Conservation (phyloP, 2,113 vertebrate species). For the rat (Rattus norvegicus) region GRCr8 NC_086026.1:80567501-80568000, state of each 20-base stretch:
- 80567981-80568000: neutral
- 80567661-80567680: neutral
- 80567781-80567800: neutral
- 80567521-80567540: neutral
- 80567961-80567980: neutral
- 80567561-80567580: neutral
- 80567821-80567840: neutral
- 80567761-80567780: neutral
- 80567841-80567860: neutral
- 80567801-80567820: neutral
- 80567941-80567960: neutral
- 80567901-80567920: neutral
- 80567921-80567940: neutral
- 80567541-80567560: neutral
- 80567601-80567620: neutral
- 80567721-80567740: neutral
- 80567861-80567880: neutral
- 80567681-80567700: fast-evolving
- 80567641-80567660: neutral
- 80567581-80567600: neutral
- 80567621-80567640: neutral
- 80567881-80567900: neutral
- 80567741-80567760: neutral
- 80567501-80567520: neutral
- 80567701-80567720: too few species aligned